Evolutionary conservation across 1,140 invertebrate species (phyloP), one percentile per base, ranked within the genome.

Genomic region (Drosophila persimilis): DNA sequence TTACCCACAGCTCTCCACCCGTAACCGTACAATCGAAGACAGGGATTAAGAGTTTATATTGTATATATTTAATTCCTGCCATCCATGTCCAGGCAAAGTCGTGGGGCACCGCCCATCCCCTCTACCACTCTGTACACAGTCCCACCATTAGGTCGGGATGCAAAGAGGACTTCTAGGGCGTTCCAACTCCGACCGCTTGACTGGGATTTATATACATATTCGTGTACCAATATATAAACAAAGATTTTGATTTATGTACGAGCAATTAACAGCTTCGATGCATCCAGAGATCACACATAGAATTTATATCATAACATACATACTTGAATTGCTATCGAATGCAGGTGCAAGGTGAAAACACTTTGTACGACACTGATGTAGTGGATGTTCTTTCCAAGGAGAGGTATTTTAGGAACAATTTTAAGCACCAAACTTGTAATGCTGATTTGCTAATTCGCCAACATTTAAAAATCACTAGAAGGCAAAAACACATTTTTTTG

Each of bases 301-400:
- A 71, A 70, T 70, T 71, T 71, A 54, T 67, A 65, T 60, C 48
- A 45, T 55, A 73, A 72, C 29, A 46, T 52, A 73, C 66, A 50
- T 20, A 24, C 48, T 51, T 72, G 41, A 43, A 73, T 73, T 73
- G 70, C 63, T 73, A 73, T 56, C 15, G 50, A 45, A 39, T 24
- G 48, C 69, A 47, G 48, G 17, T 17, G 17, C 17, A 17, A 17
- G 35, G 3, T 39, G 11, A 11, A 4, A 31, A 31, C 31, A 31
- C 31, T 31, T 31, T 31, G 31, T 31, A 31, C 31, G 31, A 39
- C 35, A 13, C 35, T 39, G 35, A 13, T 39, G 35, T 13, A 39
- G 11, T 51, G 5, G 13, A 24, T 50, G 11, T 39, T 55, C 22
- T 53, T 20, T 46, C 8, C 31, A 24, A 15, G 5, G 35, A 39